phyloP scores from a whole-genome alignment of 2,888 invertebrate species.

The Zelleria hepariella region DNA sequence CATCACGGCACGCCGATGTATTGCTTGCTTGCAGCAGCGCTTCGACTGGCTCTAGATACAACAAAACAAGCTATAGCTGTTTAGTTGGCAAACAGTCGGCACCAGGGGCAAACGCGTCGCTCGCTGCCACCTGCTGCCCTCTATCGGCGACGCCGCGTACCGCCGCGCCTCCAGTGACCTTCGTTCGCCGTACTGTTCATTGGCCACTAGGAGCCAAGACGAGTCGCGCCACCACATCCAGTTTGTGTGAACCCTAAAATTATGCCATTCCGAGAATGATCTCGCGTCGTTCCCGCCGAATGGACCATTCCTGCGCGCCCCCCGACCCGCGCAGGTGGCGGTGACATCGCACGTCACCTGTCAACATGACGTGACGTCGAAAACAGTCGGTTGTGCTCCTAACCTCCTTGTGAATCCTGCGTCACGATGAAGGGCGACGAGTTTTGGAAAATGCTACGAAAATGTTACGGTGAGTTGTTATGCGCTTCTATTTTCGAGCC shows the following conservation, averaged over 20 bases:
- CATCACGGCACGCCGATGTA: slow-evolving; percentile 42
- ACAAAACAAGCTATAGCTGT: slow-evolving; percentile 17
- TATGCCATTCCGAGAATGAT: slow-evolving; percentile 41
- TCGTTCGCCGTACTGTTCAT: slow-evolving; percentile 65
- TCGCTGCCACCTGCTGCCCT: slow-evolving; percentile 37
- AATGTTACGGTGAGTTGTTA: slow-evolving; percentile 51
- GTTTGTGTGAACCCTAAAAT: slow-evolving; percentile 35
- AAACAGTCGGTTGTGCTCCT: slow-evolving; percentile 34
- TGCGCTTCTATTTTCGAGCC: slow-evolving; percentile 15
- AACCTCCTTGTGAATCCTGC: slow-evolving; percentile 41
- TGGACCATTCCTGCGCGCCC: slow-evolving; percentile 33
- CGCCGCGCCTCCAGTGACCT: slow-evolving; percentile 51
- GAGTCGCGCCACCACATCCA: slow-evolving; percentile 35
- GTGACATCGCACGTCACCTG: slow-evolving; percentile 51
- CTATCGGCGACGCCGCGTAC: slow-evolving; percentile 29
- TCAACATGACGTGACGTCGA: slow-evolving; percentile 58
- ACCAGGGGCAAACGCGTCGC: slow-evolving; percentile 41
- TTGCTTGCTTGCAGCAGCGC: slow-evolving; percentile 2
- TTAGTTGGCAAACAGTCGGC: slow-evolving; percentile 66
- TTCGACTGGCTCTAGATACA: no score
- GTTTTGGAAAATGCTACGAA: slow-evolving; percentile 42
- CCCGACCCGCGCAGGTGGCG: slow-evolving; percentile 37
- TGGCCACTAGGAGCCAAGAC: slow-evolving; percentile 56
- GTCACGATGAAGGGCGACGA: slow-evolving; percentile 37
- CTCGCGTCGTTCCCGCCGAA: slow-evolving; percentile 20